A percentile compares a stretch with the other conserved stretches of the same genome.
Evolutionary conservation across 2,797 vertebrate species (phyloP).

Genomic region (Parotocinclus haroldoi): DNA sequence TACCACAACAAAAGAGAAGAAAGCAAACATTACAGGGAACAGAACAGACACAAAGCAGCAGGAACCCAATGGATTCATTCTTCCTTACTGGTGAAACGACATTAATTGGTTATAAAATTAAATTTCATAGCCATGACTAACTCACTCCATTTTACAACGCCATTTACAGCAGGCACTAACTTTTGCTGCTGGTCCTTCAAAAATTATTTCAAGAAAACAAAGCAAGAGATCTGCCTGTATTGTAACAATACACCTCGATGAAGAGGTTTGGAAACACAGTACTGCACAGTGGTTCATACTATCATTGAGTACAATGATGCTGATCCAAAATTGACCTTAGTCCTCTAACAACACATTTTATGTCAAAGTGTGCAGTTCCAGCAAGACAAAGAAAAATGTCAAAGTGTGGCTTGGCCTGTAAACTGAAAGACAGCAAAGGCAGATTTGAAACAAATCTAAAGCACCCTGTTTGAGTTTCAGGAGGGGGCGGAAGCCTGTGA

Average conservation of each 20-base stretch:
- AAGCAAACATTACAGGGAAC: not conserved
- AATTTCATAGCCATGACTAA: conserved; percentile 4
- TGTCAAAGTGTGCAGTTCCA: not conserved
- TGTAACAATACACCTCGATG: too few species aligned
- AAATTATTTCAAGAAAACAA: too few species aligned
- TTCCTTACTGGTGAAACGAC: not conserved
- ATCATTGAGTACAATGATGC: too few species aligned
- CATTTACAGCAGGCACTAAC: too few species aligned
- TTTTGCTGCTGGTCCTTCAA: too few species aligned
- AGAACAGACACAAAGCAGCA: too few species aligned
- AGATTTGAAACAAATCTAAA: too few species aligned
- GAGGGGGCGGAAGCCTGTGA: conserved; percentile 34
- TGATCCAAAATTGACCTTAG: too few species aligned
- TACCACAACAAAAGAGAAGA: not conserved
- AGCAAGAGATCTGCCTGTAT: too few species aligned
- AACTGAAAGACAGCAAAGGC: not conserved
- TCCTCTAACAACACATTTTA: too few species aligned
- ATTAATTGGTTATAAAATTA: not conserved
- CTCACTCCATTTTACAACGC: not conserved
- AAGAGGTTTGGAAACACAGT: too few species aligned
- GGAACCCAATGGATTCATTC: not conserved
- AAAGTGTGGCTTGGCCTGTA: conserved; percentile 18
- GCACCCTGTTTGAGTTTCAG: conserved; percentile 27
- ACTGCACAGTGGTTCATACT: too few species aligned
- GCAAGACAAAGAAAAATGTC: conserved; percentile 8